A percentile compares a stretch with the other conserved stretches of the same genome.
Conservation (phyloP, 2,888 invertebrate genomes). For the Dichetophora obliterata region DNA sequence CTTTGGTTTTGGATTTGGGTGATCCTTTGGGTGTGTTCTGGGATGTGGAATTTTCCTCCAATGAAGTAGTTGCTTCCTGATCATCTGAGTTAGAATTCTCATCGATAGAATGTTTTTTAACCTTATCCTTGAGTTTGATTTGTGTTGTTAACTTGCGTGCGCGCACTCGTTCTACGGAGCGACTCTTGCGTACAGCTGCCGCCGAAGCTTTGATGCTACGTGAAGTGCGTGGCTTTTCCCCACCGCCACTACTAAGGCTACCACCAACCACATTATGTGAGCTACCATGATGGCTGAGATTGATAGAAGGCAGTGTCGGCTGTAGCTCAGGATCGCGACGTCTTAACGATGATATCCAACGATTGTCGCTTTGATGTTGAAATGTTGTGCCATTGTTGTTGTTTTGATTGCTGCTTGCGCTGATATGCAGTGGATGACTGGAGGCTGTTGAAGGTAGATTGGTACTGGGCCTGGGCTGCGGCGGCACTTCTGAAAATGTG, state of each 20-base stretch:
- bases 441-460: slow-evolving; percentile 52
- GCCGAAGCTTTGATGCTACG: slow-evolving; percentile 61
- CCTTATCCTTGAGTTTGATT: slow-evolving; percentile 68
- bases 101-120: slow-evolving; percentile 69
- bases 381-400: slow-evolving; percentile 48
- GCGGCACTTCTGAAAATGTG: slow-evolving; percentile 68
- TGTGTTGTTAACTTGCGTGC: slow-evolving; percentile 68
- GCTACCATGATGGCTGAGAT: slow-evolving; percentile 67
- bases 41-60: slow-evolving; percentile 68
- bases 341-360: slow-evolving; percentile 79
- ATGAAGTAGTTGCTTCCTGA: slow-evolving; percentile 69
- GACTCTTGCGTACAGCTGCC: slow-evolving; percentile 67
- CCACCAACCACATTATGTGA: slow-evolving; percentile 71
- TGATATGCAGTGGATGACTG: slow-evolving; percentile 42
- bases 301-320: slow-evolving; percentile 76
- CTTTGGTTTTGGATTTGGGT: slow-evolving; percentile 62
- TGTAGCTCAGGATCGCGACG: slow-evolving; percentile 77
- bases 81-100: slow-evolving; percentile 70
- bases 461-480: slow-evolving; percentile 66
- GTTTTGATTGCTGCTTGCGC: slow-evolving; percentile 44
- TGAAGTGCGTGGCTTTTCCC: slow-evolving; percentile 55
- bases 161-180: slow-evolving; percentile 68
- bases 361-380: slow-evolving; percentile 72
- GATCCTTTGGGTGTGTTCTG: slow-evolving; percentile 67
- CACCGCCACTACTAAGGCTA: slow-evolving; percentile 65